These are phyloP conservation scores for Phymastichus coffea DNA, from an alignment of 1,140 invertebrate genomes.

Conservation along the genomic window DNA sequence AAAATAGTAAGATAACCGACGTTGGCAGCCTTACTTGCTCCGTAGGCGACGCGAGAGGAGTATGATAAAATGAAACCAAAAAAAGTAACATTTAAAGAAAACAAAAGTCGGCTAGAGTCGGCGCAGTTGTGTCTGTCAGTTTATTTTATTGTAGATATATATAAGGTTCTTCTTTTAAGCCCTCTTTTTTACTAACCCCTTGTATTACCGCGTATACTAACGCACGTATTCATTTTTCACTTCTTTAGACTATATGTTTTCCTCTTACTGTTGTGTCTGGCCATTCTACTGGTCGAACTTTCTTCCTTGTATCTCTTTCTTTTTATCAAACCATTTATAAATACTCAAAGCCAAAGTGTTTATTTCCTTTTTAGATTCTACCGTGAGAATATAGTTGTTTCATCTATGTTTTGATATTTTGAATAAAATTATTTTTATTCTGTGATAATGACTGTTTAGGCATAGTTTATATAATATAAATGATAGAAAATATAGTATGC, in stretches of 20 bases:
- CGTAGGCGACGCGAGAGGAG: conserved; percentile 20
- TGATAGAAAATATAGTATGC: too few relatives aligned
- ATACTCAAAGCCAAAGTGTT: too few relatives aligned
- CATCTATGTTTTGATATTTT: too few relatives aligned
- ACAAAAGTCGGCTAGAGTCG: conserved; percentile 1
- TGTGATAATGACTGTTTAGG: too few relatives aligned
- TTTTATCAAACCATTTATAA: background rate
- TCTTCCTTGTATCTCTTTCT: background rate
- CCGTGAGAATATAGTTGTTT: too few relatives aligned
- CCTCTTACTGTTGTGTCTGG: too few relatives aligned
- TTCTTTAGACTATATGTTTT: too few relatives aligned
- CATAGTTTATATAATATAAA: too few relatives aligned
- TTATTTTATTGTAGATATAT: conserved; percentile 5
- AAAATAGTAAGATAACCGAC: too few relatives aligned
- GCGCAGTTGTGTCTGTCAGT: conserved; percentile 4
- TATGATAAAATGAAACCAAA: conserved; percentile 23
- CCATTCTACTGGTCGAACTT: background rate
- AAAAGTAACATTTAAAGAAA: conserved; percentile 4
- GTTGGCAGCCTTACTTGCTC: conserved; percentile 14
- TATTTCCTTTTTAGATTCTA: too few relatives aligned
- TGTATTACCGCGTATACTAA: background rate
- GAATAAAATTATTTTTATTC: too few relatives aligned
- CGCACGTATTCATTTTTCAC: background rate
- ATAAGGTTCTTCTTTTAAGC: background rate
- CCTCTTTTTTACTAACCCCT: background rate